Evolutionary conservation across 2,113 vertebrate genomes (phyloP).

Genomic region (Etheostoma cragini): DNA sequence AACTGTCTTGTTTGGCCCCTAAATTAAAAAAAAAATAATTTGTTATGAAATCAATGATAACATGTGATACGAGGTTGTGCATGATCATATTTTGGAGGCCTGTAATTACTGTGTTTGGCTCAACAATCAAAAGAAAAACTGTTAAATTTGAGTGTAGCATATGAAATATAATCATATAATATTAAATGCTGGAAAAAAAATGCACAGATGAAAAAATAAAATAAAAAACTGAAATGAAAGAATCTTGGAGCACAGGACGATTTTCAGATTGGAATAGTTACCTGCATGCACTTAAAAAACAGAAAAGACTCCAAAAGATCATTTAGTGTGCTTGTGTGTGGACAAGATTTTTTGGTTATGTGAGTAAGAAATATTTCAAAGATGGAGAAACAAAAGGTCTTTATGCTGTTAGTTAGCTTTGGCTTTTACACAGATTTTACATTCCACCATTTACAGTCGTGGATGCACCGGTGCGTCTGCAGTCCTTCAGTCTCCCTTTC

Average conservation of each 20-base stretch:
- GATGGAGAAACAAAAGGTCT: constrained; percentile 36
- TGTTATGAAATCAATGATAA: not conserved
- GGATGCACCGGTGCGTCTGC: constrained; percentile 42
- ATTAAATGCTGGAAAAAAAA: not conserved
- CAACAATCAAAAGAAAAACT: not conserved
- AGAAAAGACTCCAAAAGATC: not conserved
- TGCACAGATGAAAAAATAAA: not conserved
- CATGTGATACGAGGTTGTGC: not conserved
- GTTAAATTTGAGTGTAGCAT: not conserved
- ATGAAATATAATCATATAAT: not conserved
- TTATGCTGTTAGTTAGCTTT: constrained; percentile 9
- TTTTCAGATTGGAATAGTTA: not conserved
- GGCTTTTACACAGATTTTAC: constrained; percentile 15
- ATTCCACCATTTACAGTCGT: constrained; percentile 53
- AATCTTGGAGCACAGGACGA: not conserved
- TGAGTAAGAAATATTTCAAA: constrained; percentile 53
- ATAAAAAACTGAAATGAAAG: not conserved
- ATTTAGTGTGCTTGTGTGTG: not conserved
- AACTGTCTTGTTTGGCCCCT: not conserved
- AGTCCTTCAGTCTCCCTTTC: constrained; percentile 27
- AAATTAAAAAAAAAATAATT: not conserved
- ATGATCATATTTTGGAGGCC: not conserved
- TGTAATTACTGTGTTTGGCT: not conserved
- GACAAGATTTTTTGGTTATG: constrained; percentile 23
- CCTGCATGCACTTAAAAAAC: not conserved